Conservation (phyloP, 2,113 vertebrate species). For the Alectura lathami region DNA sequence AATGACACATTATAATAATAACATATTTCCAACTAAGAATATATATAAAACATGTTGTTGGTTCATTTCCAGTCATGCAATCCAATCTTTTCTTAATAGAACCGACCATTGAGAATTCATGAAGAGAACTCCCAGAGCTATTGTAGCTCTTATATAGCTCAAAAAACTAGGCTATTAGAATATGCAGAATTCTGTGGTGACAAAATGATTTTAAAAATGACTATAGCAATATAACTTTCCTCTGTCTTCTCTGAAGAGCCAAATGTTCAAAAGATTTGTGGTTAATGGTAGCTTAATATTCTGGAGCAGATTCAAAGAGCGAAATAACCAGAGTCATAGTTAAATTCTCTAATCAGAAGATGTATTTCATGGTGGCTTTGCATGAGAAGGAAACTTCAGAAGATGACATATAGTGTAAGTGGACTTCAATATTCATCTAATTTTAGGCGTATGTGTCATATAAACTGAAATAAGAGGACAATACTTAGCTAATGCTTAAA, state of each 20-base stretch:
- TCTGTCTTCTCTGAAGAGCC: neutral
- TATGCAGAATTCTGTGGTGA: constrained; percentile 17
- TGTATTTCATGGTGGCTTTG: neutral
- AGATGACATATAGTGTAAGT: neutral
- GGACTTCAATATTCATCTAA: neutral
- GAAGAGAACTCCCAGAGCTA: constrained; percentile 16
- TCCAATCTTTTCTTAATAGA: constrained; percentile 67
- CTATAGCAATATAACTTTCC: constrained; percentile 4
- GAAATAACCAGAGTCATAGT: neutral
- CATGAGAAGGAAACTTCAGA: neutral
- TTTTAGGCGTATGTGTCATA: neutral
- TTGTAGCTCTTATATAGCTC: constrained; percentile 6
- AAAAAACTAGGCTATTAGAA: constrained; percentile 13
- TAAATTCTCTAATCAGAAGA: constrained; percentile 7
- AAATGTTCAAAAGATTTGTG: neutral
- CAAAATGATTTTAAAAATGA: neutral
- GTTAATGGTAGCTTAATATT: constrained; percentile 1
- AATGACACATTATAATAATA: constrained; percentile 69
- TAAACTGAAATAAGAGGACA: neutral
- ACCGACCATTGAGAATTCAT: constrained; percentile 9
- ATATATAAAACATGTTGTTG: constrained; percentile 59
- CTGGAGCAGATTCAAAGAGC: neutral
- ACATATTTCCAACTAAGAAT: constrained; percentile 9
- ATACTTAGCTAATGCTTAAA: neutral
- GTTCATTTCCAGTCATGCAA: constrained; percentile 62